These are phyloP conservation scores for Nomada hirtipes DNA, from an alignment of 2,888 invertebrate genomes.

Conservation along the genomic window DNA sequence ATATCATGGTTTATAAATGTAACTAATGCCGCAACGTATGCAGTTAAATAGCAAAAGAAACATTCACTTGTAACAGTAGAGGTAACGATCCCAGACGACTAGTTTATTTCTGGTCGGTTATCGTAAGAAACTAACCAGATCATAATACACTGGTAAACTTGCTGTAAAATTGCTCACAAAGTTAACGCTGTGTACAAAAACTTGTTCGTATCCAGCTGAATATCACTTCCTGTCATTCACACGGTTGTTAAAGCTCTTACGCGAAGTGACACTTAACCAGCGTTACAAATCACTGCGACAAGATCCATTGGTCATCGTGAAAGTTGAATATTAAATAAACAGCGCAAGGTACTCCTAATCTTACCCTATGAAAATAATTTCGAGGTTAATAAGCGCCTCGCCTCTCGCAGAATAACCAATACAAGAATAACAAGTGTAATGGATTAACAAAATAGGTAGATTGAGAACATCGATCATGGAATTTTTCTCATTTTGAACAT, in stretches of 20 bases:
- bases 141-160: conserved; percentile 3
- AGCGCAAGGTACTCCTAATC: not conserved
- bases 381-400: not conserved
- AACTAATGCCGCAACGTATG: too few relatives aligned
- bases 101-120: not conserved
- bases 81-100: not conserved
- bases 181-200: not conserved
- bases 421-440: not conserved
- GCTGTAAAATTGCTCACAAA: conserved; percentile 12
- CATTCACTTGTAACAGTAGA: too few relatives aligned
- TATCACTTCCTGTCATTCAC: conserved; percentile 21
- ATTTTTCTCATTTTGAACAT: not conserved
- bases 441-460: not conserved
- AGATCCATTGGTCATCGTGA: not conserved
- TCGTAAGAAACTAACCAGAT: not conserved
- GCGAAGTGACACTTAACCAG: conserved; percentile 8
- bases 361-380: not conserved
- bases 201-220: not conserved
- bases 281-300: not conserved
- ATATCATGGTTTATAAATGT: too few relatives aligned
- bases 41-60: too few relatives aligned
- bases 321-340: not conserved
- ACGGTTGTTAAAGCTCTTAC: not conserved
- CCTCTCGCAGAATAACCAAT: not conserved
- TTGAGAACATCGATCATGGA: not conserved